Conservation (phyloP, 1,140 invertebrate genomes). For the Drosophila seguyi region DNA sequence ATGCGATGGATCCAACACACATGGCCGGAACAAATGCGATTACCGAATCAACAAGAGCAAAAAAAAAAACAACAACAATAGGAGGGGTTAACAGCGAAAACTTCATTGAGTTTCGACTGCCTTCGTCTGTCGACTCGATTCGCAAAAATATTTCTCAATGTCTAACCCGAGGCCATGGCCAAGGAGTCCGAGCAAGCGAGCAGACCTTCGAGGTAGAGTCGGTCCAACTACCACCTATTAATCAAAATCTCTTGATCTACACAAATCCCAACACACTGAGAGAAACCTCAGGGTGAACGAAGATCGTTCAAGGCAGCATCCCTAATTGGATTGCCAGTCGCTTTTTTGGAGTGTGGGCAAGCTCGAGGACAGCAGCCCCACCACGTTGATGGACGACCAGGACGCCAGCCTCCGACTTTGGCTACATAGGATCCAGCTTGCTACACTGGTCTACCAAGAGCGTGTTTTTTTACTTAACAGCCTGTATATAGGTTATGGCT, state of each 20-base stretch:
- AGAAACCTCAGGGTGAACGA: conserved; percentile 32
- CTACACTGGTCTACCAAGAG: conserved; percentile 20
- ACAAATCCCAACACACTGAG: conserved; percentile 68
- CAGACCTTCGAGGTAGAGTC: conserved; percentile 13
- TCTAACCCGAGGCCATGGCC: conserved; percentile 66
- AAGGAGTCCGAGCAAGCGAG: conserved; percentile 19
- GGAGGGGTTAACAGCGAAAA: conserved; percentile 11
- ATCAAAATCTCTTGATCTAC: conserved; percentile 83
- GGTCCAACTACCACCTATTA: conserved; percentile 73
- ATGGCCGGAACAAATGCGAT: conserved; percentile 53
- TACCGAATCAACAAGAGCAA: conserved; percentile 39
- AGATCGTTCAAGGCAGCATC: not conserved
- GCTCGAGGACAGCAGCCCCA: conserved; percentile 66
- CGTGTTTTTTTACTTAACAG: not conserved
- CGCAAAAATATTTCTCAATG: conserved; percentile 82
- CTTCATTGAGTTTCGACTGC: conserved; percentile 73
- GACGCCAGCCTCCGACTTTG: conserved; percentile 23
- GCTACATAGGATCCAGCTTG: not conserved
- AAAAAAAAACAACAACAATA: conserved; percentile 9
- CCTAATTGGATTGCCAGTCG: conserved; percentile 50
- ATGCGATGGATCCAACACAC: conserved; percentile 17
- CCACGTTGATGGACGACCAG: conserved; percentile 72
- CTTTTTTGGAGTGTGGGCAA: conserved; percentile 62
- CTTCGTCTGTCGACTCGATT: conserved; percentile 75
- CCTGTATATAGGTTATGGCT: not conserved